Evolutionary conservation across 2,113 vertebrate species (phyloP).

Genomic region (Mastomys natalensis): DNA sequence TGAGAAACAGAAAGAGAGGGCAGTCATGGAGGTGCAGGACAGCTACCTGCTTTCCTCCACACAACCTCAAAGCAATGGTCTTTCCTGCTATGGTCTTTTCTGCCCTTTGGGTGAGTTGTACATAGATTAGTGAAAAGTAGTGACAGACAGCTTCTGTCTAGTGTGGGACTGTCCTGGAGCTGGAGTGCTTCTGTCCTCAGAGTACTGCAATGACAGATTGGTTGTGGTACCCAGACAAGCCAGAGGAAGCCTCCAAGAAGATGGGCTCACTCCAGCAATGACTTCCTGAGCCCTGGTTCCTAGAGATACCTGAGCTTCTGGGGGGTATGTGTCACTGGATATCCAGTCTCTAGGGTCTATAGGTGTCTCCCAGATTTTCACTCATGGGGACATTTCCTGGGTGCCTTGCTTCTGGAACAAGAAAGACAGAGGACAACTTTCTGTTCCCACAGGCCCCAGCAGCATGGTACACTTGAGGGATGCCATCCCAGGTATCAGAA

Average conservation of each 20-base stretch:
- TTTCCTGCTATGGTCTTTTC: no score
- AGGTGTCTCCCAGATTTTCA: not conserved
- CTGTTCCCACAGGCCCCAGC: not conserved
- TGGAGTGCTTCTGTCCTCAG: not conserved
- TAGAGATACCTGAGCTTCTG: not conserved
- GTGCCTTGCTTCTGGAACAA: not conserved
- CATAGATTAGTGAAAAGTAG: not conserved
- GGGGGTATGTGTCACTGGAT: no score
- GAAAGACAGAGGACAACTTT: not conserved
- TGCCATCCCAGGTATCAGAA: not conserved
- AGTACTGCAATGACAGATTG: not conserved
- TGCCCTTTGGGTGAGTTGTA: not conserved
- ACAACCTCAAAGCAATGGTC: accelerated
- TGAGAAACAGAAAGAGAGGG: not conserved
- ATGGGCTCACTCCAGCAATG: not conserved
- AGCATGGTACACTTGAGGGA: no score
- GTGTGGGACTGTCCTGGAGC: not conserved
- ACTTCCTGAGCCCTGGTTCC: not conserved
- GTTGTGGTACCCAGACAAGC: not conserved
- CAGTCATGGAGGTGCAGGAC: accelerated
- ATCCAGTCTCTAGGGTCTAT: no score
- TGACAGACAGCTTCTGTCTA: not conserved
- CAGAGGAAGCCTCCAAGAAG: not conserved
- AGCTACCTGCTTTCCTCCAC: no score
- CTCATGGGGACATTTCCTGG: accelerated